Evolutionary conservation across 2,113 vertebrate genomes (phyloP), one percentile per base, ranked within the genome.

Genomic region (Cyprinodon variegatus): DNA sequence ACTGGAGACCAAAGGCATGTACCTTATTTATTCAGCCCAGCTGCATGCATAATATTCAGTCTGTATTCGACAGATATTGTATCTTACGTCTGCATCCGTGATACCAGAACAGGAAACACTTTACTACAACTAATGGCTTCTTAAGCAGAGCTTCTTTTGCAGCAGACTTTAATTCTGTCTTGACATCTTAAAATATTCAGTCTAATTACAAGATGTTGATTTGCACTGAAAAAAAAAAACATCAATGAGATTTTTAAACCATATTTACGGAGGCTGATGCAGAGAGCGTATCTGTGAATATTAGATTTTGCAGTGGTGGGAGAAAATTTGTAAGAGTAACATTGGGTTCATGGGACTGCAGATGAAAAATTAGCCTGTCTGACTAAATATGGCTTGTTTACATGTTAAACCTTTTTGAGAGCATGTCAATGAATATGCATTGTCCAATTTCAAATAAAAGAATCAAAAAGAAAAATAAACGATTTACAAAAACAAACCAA

Each of bases 311-410:
- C 81, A 74, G 78, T 85, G 84, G 79, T 69, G 65, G 72, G 85
- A 92, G 87, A 86, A 92, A 92, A 90, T 92, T 77, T 88, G 87
- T 91, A 85, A 86, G 74, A 62, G 77, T 83, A 88, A 88, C 86
- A 86, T 89, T 86, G 88, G 81, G 80, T 76, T 29, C 29, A 29
- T 29, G 29, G 29, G 29, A 29, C 29, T 29, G 29, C 29, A 29
- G 29, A 29, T 29, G 29, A 29, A 29, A 29, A 29, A 29, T 29
- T 29, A 29, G 29, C 29, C 29, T 29, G 29, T 29, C 29, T 29
- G 29, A 29, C 29, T 29, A 29, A 29, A 29, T 29, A 29, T 29
- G 29, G 29, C 29, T 29, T 29, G 29, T 29, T 29, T 29, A 29
- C 29, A 29, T 29, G 29, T 29, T 29, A 29, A 29, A 29, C 29